Evolutionary conservation across 1,140 invertebrate genomes (phyloP), one percentile per base, ranked within the genome.

Genomic region (Metopolophium dirhodum): DNA sequence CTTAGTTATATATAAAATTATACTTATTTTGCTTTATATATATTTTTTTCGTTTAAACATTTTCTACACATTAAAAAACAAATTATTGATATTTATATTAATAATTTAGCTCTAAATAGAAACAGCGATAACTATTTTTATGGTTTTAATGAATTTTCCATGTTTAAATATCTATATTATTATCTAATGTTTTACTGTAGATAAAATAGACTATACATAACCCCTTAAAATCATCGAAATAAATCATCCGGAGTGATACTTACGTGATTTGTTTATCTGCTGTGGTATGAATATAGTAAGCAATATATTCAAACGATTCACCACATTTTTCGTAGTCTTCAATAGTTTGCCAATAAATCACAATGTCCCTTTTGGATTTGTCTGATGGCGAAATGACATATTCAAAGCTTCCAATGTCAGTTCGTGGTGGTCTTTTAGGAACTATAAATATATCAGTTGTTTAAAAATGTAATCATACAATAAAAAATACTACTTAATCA

Each of bases 331-430:
- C 95, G 94, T 96, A 96, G 14, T 95, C 95, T 49, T 96, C 96
- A 88, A 97, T 96, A 92, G 96, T 95, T 94, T 97, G 96, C 97
- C 97, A 97, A 95, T 97, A 97, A 35, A 97, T 95, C 95, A 96
- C 96, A 49, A 97, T 95, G 89, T 96, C 96, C 91, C 95, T 95
- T 90, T 94, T 95, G 85, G 95, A 95, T 37, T 88, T 90, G 54
- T 86, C 37, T 8, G 49, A 18, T n/a, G 37, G 41, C 94, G 95
- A 96, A 30, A 95, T 94, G 26, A 96, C 95, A 92, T 95, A 95
- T 95, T 97, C 96, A 95, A 97, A 97, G 94, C 96, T 96, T 49
- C 97, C 97, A 35, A 96, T 95, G 94, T 96, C 96, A 47, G 96
- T 96, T 94, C 95, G 95, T 35, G 97, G 97, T 77, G 97, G 96